Percentiles rank a stretch among this genome's conserved stretches.
These are phyloP conservation scores for Diplolepis rosae DNA, from an alignment of 2,888 invertebrate genomes.

Conservation along the genomic window DNA sequence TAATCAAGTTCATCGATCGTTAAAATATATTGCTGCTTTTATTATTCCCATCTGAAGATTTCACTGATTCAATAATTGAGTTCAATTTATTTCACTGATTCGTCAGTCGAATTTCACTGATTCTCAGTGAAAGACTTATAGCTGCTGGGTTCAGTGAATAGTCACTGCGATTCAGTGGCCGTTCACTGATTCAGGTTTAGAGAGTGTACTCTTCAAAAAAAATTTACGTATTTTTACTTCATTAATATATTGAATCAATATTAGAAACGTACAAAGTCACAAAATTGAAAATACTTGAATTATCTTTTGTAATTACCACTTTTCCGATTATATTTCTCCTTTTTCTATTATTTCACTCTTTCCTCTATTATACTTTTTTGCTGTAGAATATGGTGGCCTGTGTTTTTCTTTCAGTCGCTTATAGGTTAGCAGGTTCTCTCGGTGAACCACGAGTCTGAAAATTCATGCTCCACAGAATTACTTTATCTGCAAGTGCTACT, in stretches of 20 bases:
- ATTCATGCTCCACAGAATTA: constrained; percentile 4
- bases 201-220: too few relatives aligned
- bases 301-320: neutral
- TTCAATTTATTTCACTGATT: too few relatives aligned
- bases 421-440: neutral
- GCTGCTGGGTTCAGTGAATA: too few relatives aligned
- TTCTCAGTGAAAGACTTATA: too few relatives aligned
- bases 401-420: neutral
- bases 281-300: neutral
- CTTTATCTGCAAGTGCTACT: neutral
- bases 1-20: too few relatives aligned
- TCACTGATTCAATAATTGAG: too few relatives aligned
- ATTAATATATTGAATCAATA: neutral
- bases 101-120: too few relatives aligned
- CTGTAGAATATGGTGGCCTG: neutral
- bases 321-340: neutral
- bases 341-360: neutral
- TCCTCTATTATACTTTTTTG: neutral
- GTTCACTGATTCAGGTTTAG: too few relatives aligned
- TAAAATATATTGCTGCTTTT: too few relatives aligned
- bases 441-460: constrained; percentile 10
- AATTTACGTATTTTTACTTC: too few relatives aligned
- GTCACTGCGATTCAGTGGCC: too few relatives aligned
- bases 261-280: neutral
- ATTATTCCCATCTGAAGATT: too few relatives aligned